Base-by-base conservation (phyloP, 2,888 invertebrate species). In the Scaptomyza polygonia region DNA sequence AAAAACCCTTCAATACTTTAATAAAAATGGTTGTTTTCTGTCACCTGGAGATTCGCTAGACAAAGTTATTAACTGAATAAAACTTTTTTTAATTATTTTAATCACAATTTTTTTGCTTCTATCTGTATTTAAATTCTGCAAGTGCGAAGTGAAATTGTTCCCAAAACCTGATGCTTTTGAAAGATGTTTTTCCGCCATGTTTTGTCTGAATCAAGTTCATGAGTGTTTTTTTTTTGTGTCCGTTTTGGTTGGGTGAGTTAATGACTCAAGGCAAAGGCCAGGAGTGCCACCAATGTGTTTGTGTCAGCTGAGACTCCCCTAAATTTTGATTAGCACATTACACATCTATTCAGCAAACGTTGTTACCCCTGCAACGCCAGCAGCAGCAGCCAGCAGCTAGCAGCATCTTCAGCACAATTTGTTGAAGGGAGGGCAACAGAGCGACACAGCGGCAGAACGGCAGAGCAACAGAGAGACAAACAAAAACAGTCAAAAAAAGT, bases 271-370 rank as follows among this genome's bases (percentile, higher is more conserved):
- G 39, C 32, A 58, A 36, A 47, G 56, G 11, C 14, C 21, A 32
- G 48, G 43, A 27, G 53, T 27, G 29, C 1, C 34, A 7, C n/a
- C 1, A 0, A 11, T 11, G 30, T 5, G 30, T 5, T 34, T 5
- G 32, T 34, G n/a, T 34, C n/a, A 34, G 3, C 5, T 34, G n/a
- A 34, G 42, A 21, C 12, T 16, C 42, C 42, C 42, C 42, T 21
- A 42, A 18, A 18, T 7, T 7, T 42, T 3, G 3, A 32, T 9
- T 30, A 18, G 18, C 12, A 21, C 21, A 42, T 12, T 21, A 21
- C 21, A 45, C 8, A 30, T 47, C 12, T 18, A 47, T 71, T 70
- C 69, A 70, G 69, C 69, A 11, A 9, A 42, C 11, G 11, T n/a
- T 12, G 40, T n/a, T 61, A n/a, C 59, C 73, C 73, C 61, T 52